Evolutionary conservation across 2,888 invertebrate genomes (phyloP), one percentile per base, ranked within the genome.

Genomic region (Drosophila silvestris): DNA sequence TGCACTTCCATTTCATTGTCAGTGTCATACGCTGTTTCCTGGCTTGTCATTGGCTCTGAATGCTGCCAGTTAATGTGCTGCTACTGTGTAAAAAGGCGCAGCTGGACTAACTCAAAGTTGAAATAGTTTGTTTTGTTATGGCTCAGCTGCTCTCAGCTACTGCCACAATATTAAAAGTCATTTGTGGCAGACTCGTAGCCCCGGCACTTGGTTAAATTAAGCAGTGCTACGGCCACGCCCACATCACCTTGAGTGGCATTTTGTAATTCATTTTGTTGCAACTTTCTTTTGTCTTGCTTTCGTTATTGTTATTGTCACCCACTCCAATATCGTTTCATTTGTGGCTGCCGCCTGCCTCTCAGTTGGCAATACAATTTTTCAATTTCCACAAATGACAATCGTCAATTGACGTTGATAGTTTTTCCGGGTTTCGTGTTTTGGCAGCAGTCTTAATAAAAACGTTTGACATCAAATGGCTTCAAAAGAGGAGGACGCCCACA

Each of bases 1-100:
- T 77, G 87, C 86, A 86, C 80, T 91, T 82, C 76, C 82, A 85
- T 86, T 90, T 90, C 89, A 91, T 87, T 90, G 91, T 85, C 90
- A 91, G 76, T 90, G 89, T 87, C 91, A 85, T 74, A 73, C 72
- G 56, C 58, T 58, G 58, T 63, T 71, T 68, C 62, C 54, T 78
- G 56, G 68, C 73, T 77, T 86, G 75, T 85, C 87, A 83, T 71
- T 76, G 71, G 75, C 79, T 75, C 68, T 88, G 82, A 77, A 82
- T 77, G 74, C 85, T 77, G 80, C 69, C 82, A 79, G 68, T 79
- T 77, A 86, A 83, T 47, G 68, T 35, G 66, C 37, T 54, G 70
- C n/a, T 39, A 9, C n/a, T 28, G 37, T 41, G 30, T 39, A 56
- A 39, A 26, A 28, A 51, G 72, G 71, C 61, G 64, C 78, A 77